Percentiles rank a stretch among this genome's conserved stretches.
Evolutionary conservation across 2,888 invertebrate species (phyloP).

Genomic region (Mythimna lalbum): DNA sequence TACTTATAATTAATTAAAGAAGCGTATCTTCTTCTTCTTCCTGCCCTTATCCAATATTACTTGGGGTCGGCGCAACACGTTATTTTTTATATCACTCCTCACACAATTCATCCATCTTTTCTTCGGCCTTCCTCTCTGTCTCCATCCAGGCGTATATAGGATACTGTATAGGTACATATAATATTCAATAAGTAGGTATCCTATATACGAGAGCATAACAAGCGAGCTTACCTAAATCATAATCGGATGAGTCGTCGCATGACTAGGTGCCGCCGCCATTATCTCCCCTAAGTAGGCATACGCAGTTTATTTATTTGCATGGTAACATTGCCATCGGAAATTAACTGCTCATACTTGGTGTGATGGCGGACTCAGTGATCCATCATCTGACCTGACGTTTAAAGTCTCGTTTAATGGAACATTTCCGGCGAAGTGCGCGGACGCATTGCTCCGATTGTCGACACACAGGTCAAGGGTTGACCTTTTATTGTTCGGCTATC

Average conservation of each 20-base stretch:
- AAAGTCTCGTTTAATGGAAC: slow-evolving; percentile 75
- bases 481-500: slow-evolving; percentile 79
- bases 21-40: no score
- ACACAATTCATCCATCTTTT: no score
- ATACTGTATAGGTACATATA: no score
- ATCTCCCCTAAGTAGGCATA: slow-evolving; percentile 46
- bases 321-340: slow-evolving; percentile 67
- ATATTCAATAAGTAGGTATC: no score
- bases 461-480: slow-evolving; percentile 76
- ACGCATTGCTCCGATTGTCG: slow-evolving; percentile 75
- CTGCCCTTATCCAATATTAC: no score
- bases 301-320: slow-evolving; percentile 63
- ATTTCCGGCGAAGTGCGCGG: slow-evolving; percentile 76
- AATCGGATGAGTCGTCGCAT: slow-evolving; percentile 49
- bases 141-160: no score
- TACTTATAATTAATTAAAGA: no score
- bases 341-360: slow-evolving; percentile 65
- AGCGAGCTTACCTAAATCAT: slow-evolving; percentile 46
- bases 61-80: no score
- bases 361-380: slow-evolving; percentile 69
- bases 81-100: no score
- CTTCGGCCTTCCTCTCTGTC: no score
- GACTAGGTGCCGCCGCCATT: slow-evolving; percentile 34
- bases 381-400: slow-evolving; percentile 72
- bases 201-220: slow-evolving; percentile 2